phyloP scores from a whole-genome alignment of 2,797 vertebrate genomes.

The Pseudochirops corinnae region DNA sequence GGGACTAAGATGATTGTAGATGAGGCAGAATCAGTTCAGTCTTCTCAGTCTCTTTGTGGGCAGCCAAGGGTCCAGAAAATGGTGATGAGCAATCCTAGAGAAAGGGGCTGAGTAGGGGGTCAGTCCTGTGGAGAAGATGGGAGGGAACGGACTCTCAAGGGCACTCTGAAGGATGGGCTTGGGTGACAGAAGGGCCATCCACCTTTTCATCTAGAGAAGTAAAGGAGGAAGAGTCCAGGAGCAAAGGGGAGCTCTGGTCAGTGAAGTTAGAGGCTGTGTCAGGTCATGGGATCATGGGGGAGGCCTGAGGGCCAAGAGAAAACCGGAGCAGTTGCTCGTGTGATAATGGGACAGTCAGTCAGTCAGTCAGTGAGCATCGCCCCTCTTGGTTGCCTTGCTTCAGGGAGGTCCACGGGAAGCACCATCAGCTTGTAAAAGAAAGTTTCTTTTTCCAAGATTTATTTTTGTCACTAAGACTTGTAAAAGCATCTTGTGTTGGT shows the following conservation, averaged over 20 bases:
- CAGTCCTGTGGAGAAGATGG: neutral
- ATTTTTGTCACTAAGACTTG: slow-evolving; percentile 39
- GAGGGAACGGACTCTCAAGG: neutral
- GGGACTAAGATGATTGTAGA: rapidly evolving
- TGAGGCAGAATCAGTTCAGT: neutral
- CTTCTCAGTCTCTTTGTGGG: neutral
- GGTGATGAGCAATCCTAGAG: neutral
- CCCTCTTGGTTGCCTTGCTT: neutral
- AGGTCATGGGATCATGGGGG: neutral
- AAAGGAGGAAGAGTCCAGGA: neutral
- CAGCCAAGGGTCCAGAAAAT: neutral
- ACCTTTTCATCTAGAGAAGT: neutral
- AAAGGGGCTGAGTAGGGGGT: neutral
- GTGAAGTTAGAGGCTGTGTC: neutral
- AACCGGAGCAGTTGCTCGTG: neutral
- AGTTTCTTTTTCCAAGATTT: slow-evolving; percentile 18
- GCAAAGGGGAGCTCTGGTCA: neutral
- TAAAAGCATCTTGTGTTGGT: slow-evolving; percentile 16
- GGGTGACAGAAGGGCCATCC: neutral
- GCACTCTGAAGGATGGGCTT: neutral
- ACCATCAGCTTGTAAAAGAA: neutral
- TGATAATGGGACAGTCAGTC: neutral
- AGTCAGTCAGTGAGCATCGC: neutral
- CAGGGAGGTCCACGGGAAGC: neutral
- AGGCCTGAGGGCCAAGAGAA: neutral